Base-by-base conservation (phyloP, 2,888 invertebrate species). In the Callimorpha dominula region DNA sequence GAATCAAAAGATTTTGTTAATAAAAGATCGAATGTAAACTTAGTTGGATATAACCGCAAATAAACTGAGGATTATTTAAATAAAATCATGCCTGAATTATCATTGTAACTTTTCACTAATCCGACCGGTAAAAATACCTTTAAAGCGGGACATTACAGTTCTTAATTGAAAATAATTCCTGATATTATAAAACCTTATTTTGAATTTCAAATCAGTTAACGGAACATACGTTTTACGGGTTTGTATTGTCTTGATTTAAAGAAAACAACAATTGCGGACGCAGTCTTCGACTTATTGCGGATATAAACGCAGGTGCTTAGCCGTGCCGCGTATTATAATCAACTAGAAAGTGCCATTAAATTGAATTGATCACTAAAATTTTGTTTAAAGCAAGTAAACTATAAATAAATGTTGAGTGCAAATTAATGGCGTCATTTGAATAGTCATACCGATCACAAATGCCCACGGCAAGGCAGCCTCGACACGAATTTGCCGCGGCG, bases 401-500 rank as follows among this genome's bases (percentile, higher is more conserved):
- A 78, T 75, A 77, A 72, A 78, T 79, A 79, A 75, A 78, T 83
- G 75, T 83, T 82, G 72, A 83, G 77, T 78, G 69, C 68, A 75
- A 82, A 82, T 80, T 82, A 85, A 84, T 81, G 81, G 78, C 81
- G 81, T 85, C 85, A 87, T 84, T 83, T 78, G 81, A 84, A 83
- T 83, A 84, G 78, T 85, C 76, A 89, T 86, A 88, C 87, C 87
- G 89, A 90, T 92, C 90, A 89, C 90, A 91, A 90, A 90, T 90
- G 90, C 88, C 87, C 85, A 87, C 85, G 87, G 87, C 88, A 81
- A 89, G 83, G 84, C 90, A 94, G 87, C 95, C 95, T 95, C 95
- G 95, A 95, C 95, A 95, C 93, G 82, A 92, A 94, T 95, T 90
- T 89, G 84, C 86, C 81, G 85, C 87, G 88, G 90, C 90, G 91